Evolutionary conservation across 2,113 vertebrate genomes (phyloP), one percentile per base, ranked within the genome.

Genomic region (Edolisoma coerulescens): DNA sequence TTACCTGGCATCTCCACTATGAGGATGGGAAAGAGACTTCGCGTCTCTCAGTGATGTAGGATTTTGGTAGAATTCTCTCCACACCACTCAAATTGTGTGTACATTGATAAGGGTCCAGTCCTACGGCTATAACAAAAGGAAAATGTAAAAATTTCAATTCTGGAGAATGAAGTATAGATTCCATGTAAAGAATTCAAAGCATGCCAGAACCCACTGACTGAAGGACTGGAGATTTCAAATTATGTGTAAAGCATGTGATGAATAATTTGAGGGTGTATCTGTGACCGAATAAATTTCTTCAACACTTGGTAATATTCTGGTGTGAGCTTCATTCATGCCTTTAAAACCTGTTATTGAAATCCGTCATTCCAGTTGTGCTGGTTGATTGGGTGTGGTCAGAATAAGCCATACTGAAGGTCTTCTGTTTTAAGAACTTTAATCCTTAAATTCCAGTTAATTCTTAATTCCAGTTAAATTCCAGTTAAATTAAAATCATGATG

Each of bases 181-280:
- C 5, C 24, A 30, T 18, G 1, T 49, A 44, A 64, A 73, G 5
- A 49, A 47, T 37, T 13, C 7, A 23, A 7, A 42, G 2, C 1
- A 37, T 19, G 15, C 27, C 5, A 56, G 27, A 73, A 63, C 2
- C 5, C 27, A 24, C 15, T 52, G 22, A 15, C 2, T 83, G 80
- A 27, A 91, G 21, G 35, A 42, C 7, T 64, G 23, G 28, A 33
- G 24, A 56, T 71, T 88, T 57, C 53, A 84, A 94, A 71, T 10
- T 0, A 27, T 33, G 3, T 59, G 28, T 39, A 64, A 65, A 63
- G 2, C 4, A n/a, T 1, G 0, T 27, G 10, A 18, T 47, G 4
- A 84, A 73, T 47, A 60, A 81, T 44, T 89, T 45, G n/a, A 68
- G 10, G 9, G 0, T 19, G 2, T 52, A 39, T 50, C 33, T 75